phyloP scores from a whole-genome alignment of 2,113 vertebrate genomes.

The Oxyruncus cristatus region DNA sequence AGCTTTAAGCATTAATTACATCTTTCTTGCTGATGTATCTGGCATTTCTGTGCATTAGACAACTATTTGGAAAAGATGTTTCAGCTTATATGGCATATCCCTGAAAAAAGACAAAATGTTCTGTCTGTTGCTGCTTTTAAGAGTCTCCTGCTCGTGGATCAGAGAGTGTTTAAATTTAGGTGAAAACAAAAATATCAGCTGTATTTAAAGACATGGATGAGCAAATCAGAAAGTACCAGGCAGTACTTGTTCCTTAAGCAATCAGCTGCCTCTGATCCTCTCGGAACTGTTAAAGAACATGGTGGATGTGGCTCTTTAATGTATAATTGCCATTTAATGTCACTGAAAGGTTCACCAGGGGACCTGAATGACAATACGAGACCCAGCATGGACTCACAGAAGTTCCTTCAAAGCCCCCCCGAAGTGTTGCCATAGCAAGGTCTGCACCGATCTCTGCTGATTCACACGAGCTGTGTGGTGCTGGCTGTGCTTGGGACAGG shows the following conservation, averaged over 20 bases:
- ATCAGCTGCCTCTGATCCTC: neutral
- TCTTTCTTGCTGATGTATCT: neutral
- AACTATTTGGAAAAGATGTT: neutral
- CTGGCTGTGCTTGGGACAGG: slow-evolving; percentile 7
- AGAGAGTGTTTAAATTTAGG: slow-evolving; percentile 43
- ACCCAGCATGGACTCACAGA: neutral
- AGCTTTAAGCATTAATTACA: neutral
- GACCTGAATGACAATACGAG: neutral
- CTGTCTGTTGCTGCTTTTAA: slow-evolving; percentile 31
- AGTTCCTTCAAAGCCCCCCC: neutral
- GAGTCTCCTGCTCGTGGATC: neutral
- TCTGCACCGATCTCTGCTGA: neutral
- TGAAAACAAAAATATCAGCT: slow-evolving; percentile 33
- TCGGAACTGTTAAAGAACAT: neutral
- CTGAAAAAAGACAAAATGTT: neutral
- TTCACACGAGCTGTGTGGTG: neutral
- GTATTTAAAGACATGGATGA: slow-evolving; percentile 19
- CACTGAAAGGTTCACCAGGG: neutral
- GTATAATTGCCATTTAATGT: neutral
- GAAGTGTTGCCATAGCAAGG: slow-evolving; percentile 17
- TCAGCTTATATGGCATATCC: neutral
- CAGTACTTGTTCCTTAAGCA: neutral
- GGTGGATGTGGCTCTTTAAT: neutral
- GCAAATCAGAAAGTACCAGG: slow-evolving; percentile 11
- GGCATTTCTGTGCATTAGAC: neutral